Percentiles rank a stretch among this genome's conserved stretches.
Evolutionary conservation across 2,113 vertebrate genomes (phyloP).

Genomic region (Mirounga angustirostris): DNA sequence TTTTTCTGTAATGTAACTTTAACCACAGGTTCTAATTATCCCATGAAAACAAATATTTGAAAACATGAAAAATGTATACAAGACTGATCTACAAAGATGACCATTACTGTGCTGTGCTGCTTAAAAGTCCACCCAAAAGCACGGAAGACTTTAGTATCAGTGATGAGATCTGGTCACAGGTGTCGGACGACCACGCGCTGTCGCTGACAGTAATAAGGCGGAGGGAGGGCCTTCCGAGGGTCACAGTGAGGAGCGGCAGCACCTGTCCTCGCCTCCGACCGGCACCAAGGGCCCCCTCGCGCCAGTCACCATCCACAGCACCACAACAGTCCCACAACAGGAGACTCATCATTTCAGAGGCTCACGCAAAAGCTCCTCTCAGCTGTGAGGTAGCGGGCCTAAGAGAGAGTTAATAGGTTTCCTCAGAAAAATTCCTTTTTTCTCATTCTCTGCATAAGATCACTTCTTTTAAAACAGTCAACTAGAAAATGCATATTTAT

Average conservation of each 20-base stretch:
- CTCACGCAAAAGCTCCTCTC: not conserved
- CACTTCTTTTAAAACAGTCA: conserved; percentile 14
- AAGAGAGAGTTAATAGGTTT: not conserved
- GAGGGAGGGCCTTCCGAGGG: not conserved
- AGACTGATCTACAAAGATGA: not conserved
- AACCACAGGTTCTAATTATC: not conserved
- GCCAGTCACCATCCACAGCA: not conserved
- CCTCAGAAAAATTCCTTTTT: not conserved
- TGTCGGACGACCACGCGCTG: not conserved
- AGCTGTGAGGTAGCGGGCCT: not conserved
- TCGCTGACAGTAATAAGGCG: not conserved
- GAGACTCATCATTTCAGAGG: not conserved
- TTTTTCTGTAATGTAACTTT: not conserved
- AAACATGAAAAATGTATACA: not conserved
- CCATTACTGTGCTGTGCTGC: not conserved
- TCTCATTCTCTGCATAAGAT: not conserved
- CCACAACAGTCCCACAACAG: not conserved
- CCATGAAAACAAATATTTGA: not conserved
- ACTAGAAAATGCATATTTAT: conserved; percentile 40
- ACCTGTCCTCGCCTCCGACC: not conserved
- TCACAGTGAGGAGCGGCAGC: not conserved
- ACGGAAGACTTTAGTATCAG: not conserved
- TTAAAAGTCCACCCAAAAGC: not conserved
- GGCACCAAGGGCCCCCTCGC: not conserved
- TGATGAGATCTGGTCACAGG: not conserved